Base-by-base conservation (phyloP, 2,888 invertebrate genomes). In the Aspidiotus rigidus region DNA sequence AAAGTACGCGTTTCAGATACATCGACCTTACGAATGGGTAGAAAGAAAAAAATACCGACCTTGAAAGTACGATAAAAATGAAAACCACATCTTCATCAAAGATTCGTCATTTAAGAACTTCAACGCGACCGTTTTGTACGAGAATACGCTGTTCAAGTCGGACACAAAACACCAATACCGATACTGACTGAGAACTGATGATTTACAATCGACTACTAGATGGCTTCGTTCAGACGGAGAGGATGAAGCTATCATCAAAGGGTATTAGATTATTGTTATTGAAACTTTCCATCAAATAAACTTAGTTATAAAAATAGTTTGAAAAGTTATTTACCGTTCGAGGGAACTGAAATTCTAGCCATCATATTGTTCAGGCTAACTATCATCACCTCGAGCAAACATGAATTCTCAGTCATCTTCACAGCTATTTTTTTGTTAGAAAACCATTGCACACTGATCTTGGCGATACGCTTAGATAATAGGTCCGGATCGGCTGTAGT, bases 81-180 rank as follows among this genome's bases (percentile, higher is more conserved):
- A 87, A 79, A 96, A 93, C 97, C 96, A 98, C 88, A 94, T 90
- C 75, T 91, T 87, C 56, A 96, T 84, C 15, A 97, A 83, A 72
- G 87, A 85, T 76, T 90, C 88, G 76, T 96, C 93, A 64, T 87
- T 85, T 79, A 97, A 83, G 77, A 98, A 96, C 76, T 89, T 85
- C 74, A 91, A 79, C 15, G 96, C 95, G 7, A 98, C 93, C 15
- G 90, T 90, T 75, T 87, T 85, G 77, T 98, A 97, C 0, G 94
- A 93, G 15, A 98, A 82, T 66, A 98, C 90, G 78, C 97, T 98
- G 77, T 96, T 96, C 74, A 98, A 85, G 80, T 98, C 97, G 0
- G 94, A 95, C 53, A 97, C 94, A 9, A 97, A 82, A 0, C 97
- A 96, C 97, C 97, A 98, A 79, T 96, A 97, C 79, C 95, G 95